Evolutionary conservation across 2,113 vertebrate genomes (phyloP).

Genomic region (Brachyistius frenatus): DNA sequence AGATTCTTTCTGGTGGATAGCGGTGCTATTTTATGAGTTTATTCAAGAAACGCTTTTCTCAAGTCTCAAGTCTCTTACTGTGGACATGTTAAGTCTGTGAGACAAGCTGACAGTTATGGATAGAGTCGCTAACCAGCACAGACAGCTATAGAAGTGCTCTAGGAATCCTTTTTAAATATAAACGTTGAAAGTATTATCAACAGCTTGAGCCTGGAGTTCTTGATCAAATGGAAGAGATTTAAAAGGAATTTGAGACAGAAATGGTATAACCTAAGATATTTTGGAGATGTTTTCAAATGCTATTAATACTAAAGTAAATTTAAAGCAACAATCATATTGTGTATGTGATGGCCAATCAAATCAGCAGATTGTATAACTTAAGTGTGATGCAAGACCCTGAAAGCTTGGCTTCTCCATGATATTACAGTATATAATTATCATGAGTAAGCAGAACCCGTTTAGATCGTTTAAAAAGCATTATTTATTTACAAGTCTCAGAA

Average conservation of each 20-base stretch:
- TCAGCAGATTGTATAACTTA: not conserved
- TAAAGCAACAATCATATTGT: not conserved
- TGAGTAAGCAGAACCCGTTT: not conserved
- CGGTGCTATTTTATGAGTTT: slow-evolving; percentile 22
- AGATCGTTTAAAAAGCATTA: too few relatives aligned
- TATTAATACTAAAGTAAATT: not conserved
- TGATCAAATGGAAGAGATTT: too few relatives aligned
- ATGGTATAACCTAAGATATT: not conserved
- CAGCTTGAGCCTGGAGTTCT: too few relatives aligned
- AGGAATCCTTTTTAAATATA: not conserved
- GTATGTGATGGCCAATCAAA: not conserved
- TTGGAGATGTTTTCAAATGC: slow-evolving; percentile 1
- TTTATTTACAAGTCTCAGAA: too few relatives aligned
- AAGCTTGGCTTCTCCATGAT: not conserved
- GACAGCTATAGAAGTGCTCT: not conserved
- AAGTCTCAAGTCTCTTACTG: slow-evolving; percentile 4
- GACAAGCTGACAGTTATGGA: slow-evolving; percentile 10
- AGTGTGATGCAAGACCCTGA: not conserved
- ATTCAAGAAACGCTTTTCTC: slow-evolving; percentile 25
- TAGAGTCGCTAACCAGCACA: not conserved
- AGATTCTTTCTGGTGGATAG: slow-evolving; percentile 14
- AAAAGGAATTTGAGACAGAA: too few relatives aligned
- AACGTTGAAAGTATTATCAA: not conserved
- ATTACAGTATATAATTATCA: not conserved
- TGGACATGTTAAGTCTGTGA: slow-evolving; percentile 28